Percentiles rank a stretch among this genome's conserved stretches.
Evolutionary conservation across 2,113 vertebrate species (phyloP).

Genomic region (Turdus rufiventris): DNA sequence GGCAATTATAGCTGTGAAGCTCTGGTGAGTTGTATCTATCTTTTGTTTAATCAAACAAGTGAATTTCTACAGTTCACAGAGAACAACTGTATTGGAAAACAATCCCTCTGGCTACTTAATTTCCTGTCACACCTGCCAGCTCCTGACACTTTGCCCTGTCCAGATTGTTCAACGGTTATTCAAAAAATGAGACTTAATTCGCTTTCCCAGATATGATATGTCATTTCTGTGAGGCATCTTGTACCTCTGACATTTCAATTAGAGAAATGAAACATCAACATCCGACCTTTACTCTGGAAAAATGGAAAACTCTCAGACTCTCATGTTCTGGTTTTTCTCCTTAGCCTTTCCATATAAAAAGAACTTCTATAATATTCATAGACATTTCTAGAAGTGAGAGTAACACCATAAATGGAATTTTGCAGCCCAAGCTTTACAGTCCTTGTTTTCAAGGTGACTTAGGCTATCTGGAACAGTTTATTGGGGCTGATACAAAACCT

Average conservation of each 20-base stretch:
- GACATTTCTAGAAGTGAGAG: background rate
- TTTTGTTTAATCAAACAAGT: slow-evolving; percentile 32
- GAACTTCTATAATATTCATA: background rate
- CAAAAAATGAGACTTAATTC: slow-evolving; percentile 3
- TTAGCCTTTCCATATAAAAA: background rate
- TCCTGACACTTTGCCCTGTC: background rate
- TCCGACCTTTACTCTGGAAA: background rate
- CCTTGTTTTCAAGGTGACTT: background rate
- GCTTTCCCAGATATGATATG: slow-evolving; percentile 8
- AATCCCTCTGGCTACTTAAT: slow-evolving; percentile 15
- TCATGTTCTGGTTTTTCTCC: background rate
- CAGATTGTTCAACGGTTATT: background rate
- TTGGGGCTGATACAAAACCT: background rate
- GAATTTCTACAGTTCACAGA: background rate
- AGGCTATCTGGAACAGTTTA: background rate
- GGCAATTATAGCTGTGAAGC: slow-evolving; percentile 1
- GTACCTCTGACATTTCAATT: slow-evolving; percentile 57
- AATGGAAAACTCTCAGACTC: background rate
- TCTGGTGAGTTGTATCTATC: background rate
- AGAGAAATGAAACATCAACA: slow-evolving; percentile 4
- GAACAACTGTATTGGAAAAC: background rate
- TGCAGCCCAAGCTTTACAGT: background rate
- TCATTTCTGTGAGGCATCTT: slow-evolving; percentile 13
- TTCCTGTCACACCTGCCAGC: background rate
- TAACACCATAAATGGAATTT: background rate